Percentiles rank a stretch among this genome's conserved stretches.
These are phyloP conservation scores for Bembecia ichneumoniformis DNA, from an alignment of 2,888 invertebrate species.

Conservation along the genomic window DNA sequence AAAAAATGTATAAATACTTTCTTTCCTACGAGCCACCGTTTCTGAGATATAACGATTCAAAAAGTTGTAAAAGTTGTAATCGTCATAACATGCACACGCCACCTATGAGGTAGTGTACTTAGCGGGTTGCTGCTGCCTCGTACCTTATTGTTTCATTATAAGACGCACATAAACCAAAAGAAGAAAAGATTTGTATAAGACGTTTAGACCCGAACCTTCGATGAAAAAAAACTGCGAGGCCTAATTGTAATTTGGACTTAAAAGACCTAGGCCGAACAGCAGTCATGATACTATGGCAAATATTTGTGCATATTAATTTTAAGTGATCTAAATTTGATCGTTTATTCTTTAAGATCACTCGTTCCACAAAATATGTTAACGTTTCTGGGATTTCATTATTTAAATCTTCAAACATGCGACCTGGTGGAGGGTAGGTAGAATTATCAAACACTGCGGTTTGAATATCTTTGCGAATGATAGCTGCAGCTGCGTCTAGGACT, in stretches of 20 bases:
- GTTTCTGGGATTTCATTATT: conserved; percentile 22
- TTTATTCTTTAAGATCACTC: conserved; percentile 24
- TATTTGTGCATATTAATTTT: conserved; percentile 14
- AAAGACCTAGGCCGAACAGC: conserved; percentile 12
- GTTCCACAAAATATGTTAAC: conserved; percentile 18
- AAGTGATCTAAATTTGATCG: conserved; percentile 19
- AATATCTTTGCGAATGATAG: conserved; percentile 15
- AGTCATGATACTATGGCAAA: conserved; percentile 13
- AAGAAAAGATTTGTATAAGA: conserved; percentile 14
- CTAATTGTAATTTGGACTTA: conserved; percentile 11
- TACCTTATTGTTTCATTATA: conserved; percentile 16
- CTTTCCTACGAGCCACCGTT: too few species aligned
- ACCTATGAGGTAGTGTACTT: too few species aligned
- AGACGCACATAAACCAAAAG: conserved; percentile 16
- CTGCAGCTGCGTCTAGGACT: conserved; percentile 14
- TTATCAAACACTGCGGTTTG: conserved; percentile 13
- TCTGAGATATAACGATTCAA: too few species aligned
- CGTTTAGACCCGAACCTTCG: conserved; percentile 13
- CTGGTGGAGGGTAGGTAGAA: conserved; percentile 20
- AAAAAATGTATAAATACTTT: too few species aligned
- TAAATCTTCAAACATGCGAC: conserved; percentile 24
- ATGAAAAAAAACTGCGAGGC: conserved; percentile 15
- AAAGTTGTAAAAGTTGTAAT: too few species aligned
- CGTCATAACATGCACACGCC: too few species aligned
- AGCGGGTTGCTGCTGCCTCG: conserved; percentile 16